Evolutionary conservation across 2,888 invertebrate species (phyloP).

Genomic region (Panopea generosa): DNA sequence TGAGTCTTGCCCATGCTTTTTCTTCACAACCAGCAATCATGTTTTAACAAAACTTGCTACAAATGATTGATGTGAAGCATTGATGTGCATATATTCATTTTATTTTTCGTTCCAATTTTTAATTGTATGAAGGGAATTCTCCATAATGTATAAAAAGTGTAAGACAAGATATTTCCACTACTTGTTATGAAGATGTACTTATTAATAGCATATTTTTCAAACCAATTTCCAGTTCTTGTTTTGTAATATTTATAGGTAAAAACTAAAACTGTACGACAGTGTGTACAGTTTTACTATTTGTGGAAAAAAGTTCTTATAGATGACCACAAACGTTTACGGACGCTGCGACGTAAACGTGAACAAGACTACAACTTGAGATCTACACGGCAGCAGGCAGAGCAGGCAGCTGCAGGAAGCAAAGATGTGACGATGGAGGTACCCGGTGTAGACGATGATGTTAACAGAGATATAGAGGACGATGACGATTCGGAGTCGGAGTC

Average conservation of each 20-base stretch:
- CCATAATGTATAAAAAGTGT: no score
- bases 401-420: conserved; percentile 7
- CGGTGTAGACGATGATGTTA: conserved; percentile 58
- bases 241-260: conserved; percentile 88
- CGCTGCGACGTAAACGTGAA: conserved; percentile 89
- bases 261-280: conserved; percentile 94
- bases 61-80: no score
- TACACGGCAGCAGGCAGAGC: conserved; percentile 61
- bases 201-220: no score
- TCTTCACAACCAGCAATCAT: no score
- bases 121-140: no score
- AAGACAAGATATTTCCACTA: no score
- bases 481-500: conserved; percentile 67
- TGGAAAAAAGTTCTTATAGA: conserved; percentile 99
- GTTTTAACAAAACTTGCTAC: no score
- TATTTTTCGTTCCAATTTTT: no score
- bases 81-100: no score
- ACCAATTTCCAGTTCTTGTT: no score
- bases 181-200: no score
- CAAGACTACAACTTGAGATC: conserved; percentile 84
- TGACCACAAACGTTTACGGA: conserved; percentile 91
- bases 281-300: conserved; percentile 99
- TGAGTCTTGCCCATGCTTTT: no score
- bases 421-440: conserved; percentile 14
- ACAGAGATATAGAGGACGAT: conserved; percentile 41